Evolutionary conservation across 2,888 invertebrate species (phyloP).

Genomic region (Lasioglossum zephyrum): DNA sequence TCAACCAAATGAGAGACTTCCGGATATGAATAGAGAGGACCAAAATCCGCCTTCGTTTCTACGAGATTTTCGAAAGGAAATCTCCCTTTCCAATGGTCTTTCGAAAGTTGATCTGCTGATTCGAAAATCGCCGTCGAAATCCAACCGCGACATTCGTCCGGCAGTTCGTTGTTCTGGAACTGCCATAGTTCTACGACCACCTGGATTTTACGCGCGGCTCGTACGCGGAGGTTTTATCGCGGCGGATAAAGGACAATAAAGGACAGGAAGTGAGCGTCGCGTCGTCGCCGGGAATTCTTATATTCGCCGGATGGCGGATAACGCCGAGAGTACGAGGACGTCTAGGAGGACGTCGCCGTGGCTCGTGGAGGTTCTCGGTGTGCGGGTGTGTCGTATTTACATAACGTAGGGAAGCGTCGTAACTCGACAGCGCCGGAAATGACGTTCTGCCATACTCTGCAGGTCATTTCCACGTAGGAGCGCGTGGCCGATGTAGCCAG

Average conservation of each 20-base stretch:
- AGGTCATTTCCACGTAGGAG: slow-evolving; percentile 75
- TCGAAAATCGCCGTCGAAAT: neutral
- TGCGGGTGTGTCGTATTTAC: slow-evolving; percentile 60
- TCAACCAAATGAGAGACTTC: no score
- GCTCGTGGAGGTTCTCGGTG: neutral
- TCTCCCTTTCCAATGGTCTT: no score
- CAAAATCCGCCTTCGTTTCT: neutral
- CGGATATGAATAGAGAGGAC: no score
- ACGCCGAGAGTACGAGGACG: neutral
- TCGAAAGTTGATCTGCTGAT: neutral
- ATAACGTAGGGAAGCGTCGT: slow-evolving; percentile 65
- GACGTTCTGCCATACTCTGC: slow-evolving; percentile 72
- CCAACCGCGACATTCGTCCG: neutral
- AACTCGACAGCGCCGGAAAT: slow-evolving; percentile 70
- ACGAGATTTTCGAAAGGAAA: no score
- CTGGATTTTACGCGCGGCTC: neutral
- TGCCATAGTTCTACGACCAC: neutral
- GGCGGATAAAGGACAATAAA: slow-evolving; percentile 30
- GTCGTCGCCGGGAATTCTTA: slow-evolving; percentile 24
- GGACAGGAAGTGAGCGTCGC: slow-evolving; percentile 29
- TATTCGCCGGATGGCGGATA: slow-evolving; percentile 10
- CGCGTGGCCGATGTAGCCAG: slow-evolving; percentile 69
- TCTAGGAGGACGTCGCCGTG: slow-evolving; percentile 2
- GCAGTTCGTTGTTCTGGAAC: neutral
- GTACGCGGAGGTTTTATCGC: slow-evolving; percentile 19